These are phyloP conservation scores for Sylvilagus bachmani DNA, from an alignment of 2,113 vertebrate genomes.

Conservation along the genomic window DNA sequence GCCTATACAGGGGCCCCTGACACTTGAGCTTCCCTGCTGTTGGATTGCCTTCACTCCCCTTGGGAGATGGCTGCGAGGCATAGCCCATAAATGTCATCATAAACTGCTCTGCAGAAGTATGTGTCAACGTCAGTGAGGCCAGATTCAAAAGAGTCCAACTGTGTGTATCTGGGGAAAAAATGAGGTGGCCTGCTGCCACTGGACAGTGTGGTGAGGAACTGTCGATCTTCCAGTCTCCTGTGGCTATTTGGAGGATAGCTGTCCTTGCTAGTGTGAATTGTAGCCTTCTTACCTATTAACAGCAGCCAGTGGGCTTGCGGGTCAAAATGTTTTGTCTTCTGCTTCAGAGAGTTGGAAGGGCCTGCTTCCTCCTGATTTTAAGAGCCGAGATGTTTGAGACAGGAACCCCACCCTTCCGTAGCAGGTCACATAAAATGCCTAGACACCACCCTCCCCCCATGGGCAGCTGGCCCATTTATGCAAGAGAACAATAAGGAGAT, in stretches of 20 bases:
- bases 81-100: conserved; percentile 81
- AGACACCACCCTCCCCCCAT: conserved; percentile 22
- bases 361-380: conserved; percentile 24
- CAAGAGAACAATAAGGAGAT: conserved; percentile 82
- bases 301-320: background rate
- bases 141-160: conserved; percentile 46
- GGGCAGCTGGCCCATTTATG: conserved; percentile 68
- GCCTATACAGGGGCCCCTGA: background rate
- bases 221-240: background rate
- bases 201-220: background rate
- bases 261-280: background rate
- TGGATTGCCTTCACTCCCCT: conserved; percentile 67
- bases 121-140: conserved; percentile 29
- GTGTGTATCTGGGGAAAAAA: conserved; percentile 32
- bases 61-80: conserved; percentile 65
- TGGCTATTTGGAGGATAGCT: background rate
- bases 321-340: background rate
- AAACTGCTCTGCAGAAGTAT: conserved; percentile 67
- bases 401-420: conserved; percentile 63
- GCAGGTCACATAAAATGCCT: conserved; percentile 69
- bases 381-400: conserved; percentile 62
- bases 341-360: conserved; percentile 5
- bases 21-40: conserved; percentile 31
- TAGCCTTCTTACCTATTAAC: background rate
- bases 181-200: background rate